These are phyloP conservation scores for Stenchaetothrips biformis DNA, from an alignment of 2,888 invertebrate genomes.

Conservation along the genomic window DNA sequence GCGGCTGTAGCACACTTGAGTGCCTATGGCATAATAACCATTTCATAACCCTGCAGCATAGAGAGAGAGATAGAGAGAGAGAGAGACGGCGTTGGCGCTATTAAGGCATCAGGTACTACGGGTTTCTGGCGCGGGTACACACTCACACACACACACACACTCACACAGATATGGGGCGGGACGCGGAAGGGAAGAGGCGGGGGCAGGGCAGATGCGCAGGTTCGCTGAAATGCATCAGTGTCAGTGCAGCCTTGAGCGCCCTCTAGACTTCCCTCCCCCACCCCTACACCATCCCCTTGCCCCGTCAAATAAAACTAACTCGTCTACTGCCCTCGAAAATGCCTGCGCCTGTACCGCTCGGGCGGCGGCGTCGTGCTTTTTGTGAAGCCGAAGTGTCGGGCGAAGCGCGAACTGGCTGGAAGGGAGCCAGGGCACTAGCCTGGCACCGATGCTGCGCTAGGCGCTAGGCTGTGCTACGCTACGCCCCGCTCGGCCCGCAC, in stretches of 20 bases:
- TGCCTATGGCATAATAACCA: conserved; percentile 9
- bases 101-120: conserved; percentile 23
- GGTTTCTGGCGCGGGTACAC: background rate
- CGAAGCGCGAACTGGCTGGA: background rate
- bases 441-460: background rate
- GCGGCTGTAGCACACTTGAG: background rate
- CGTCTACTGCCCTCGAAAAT: background rate
- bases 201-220: background rate
- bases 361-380: background rate
- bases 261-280: background rate
- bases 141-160: background rate
- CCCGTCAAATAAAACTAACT: background rate
- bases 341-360: background rate
- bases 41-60: background rate
- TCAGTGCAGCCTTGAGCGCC: background rate
- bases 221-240: conserved; percentile 3
- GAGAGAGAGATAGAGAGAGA: background rate
- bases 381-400: background rate
- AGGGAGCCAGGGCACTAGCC: background rate
- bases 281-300: background rate
- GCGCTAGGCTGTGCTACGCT: background rate
- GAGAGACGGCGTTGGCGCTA: background rate
- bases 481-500: too few species aligned
- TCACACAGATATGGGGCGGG: background rate
- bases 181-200: background rate